Base-by-base conservation (phyloP, 2,888 invertebrate genomes). In the Galeruca laticollis region DNA sequence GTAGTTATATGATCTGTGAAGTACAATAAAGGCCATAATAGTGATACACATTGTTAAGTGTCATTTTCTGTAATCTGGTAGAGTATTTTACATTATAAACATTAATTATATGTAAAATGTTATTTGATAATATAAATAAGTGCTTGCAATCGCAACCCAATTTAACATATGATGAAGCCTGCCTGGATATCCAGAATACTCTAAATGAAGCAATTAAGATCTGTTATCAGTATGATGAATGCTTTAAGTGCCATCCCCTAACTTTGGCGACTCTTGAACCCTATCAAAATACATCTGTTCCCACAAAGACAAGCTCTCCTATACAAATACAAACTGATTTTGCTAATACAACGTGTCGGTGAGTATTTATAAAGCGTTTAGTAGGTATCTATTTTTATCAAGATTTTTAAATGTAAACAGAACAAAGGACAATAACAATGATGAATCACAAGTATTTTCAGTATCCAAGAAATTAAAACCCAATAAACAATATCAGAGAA, bases 161-260 rank as follows among this genome's bases (percentile, higher is more conserved):
- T 52, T 78, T 84, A 52, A 78, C 77, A 15, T 85, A 81, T 69
- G 86, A 86, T 76, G 85, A 86, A 71, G 86, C 86, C 31, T 86
- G 86, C 76, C 64, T 86, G 52, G 84, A 86, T 75, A 80, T 86
- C 60, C 54, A 75, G n/a, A 86, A 85, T 75, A 73, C 67, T 3
- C 64, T 82, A 2, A 78, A 79, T 64, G 70, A 76, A 18, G 73
- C 70, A 49, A 76, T 85, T 31, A 68, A 65, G 11, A 73, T 86
- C 64, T 78, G 64, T 68, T 84, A 84, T 10, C 86, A 86, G 68
- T 86, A 86, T 76, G 77, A 79, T 18, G 84, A 86, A 71, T 86
- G 86, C 76, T 80, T 83, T 66, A 79, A 83, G 49, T 86, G 86
- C 70, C 79, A 83, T 69, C 84, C 81, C 68, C 81, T 83, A 79